Base-by-base conservation (phyloP, 2,113 vertebrate genomes). In the Trematomus loennbergii region DNA sequence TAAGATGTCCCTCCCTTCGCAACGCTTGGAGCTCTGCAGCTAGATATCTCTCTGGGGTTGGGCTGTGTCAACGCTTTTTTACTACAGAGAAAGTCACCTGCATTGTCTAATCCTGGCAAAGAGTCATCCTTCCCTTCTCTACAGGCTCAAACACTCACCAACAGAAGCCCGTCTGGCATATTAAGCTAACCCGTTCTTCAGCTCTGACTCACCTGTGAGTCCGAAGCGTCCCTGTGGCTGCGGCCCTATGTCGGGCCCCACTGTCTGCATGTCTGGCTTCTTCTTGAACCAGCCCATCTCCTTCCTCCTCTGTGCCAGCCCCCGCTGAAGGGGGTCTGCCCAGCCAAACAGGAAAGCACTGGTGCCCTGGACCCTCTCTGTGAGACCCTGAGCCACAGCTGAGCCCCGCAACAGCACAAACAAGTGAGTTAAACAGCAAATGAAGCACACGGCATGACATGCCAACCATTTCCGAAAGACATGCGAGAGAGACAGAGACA, bases 281-380 rank as follows among this genome's bases (percentile, higher is more conserved):
- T 89, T 93, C 53, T 73, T 90, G 90, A 96, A 96, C 93, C 94
- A 96, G 69, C 92, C 93, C 75, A 95, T 81, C 67, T 95, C 93
- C 79, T 94, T 96, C 72, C 95, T 94, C 88, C 95, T 94, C 75
- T 91, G 93, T 2, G 95, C 93, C 29, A 95, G 86, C 15, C 93
- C 89, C 36, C 83, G 87, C 61, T 91, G 94, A 60, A 77, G 78
- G 0, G 93, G 92, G 13, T 97, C 93, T 0, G 94, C 94, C 80
- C 94, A 93, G 33, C 93, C 94, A 9, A 96, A 96, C 50, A 96
- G 91, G 94, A 97, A 96, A 10, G 90, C 58, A 0, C 93, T 89
- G 73, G 92, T 88, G 57, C 91, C 96, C 25, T 53, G 83, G 12
- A 96, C 77, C 2, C 72, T 76, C 20, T 89, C 82, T 7, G 92